These are phyloP conservation scores for Dipodomys spectabilis DNA, from an alignment of 2,113 vertebrate species.

Conservation along the genomic window DNA sequence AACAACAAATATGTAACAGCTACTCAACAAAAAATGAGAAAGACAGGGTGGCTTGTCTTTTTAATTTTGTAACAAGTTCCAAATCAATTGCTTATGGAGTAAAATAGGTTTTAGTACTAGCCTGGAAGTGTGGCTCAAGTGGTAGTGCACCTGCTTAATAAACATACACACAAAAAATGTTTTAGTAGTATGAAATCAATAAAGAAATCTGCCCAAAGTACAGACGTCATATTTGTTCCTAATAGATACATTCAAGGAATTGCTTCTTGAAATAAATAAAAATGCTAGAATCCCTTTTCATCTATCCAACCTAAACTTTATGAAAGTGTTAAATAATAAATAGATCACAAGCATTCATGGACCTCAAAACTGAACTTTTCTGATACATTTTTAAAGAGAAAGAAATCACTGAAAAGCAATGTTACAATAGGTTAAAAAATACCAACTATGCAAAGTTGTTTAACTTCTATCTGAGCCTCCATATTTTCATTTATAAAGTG, in stretches of 20 bases:
- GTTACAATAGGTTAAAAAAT: constrained; percentile 2
- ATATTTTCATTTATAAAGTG: neutral
- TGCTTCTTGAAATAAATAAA: neutral
- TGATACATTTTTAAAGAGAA: constrained; percentile 6
- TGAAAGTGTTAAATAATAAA: neutral
- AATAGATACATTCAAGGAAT: neutral
- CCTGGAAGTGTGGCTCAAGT: no score
- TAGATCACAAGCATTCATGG: neutral
- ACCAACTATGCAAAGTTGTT: neutral
- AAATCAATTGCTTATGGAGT: constrained; percentile 14
- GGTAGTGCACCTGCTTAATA: no score
- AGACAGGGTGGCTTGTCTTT: neutral
- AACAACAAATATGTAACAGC: neutral
- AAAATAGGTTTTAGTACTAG: neutral
- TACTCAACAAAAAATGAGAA: neutral
- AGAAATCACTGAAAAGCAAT: neutral
- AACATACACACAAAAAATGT: neutral
- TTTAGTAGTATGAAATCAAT: neutral
- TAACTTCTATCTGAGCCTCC: neutral
- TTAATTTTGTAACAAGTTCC: neutral
- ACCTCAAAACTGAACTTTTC: neutral
- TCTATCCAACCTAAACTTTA: neutral
- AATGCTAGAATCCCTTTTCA: neutral
- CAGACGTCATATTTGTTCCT: neutral
- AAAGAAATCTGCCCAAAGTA: constrained; percentile 4